Evolutionary conservation across 1,140 invertebrate species (phyloP), one percentile per base, ranked within the genome.

Genomic region (Procambarus virginalis): DNA sequence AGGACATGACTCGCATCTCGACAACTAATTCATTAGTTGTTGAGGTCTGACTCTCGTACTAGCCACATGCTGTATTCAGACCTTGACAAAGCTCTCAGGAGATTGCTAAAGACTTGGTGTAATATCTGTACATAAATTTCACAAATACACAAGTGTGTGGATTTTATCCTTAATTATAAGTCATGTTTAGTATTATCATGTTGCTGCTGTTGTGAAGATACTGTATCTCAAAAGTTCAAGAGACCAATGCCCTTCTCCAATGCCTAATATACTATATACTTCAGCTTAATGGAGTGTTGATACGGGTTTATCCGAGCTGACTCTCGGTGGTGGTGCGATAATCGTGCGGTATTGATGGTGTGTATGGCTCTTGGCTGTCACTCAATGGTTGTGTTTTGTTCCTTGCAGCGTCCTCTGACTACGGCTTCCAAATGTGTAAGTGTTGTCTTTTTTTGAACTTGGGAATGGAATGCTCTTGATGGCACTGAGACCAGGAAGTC

Each of bases 361-460:
- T 91, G 87, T 86, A 81, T 84, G 82, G 77, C 89, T 79, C 83
- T 81, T 85, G 89, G 82, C 83, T 85, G 82, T 90, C 68, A 90
- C 84, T 90, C 89, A 90, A 90, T 90, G 89, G 89, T 84, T 86
- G 86, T 90, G 83, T 92, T 90, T 92, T 89, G 88, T 92, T 90
- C 89, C 86, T 92, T 92, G 91, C 91, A 92, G 89, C 87, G 84
- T 92, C 88, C 86, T 92, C 91, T 89, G 91, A 92, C 88, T 92
- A 92, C 89, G 91, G 91, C 88, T 92, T 92, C 91, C 91, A 92
- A 90, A 92, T 92, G 91, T 92, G 91, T 92, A 90, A 92, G 91
- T 92, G 91, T 90, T 90, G 89, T 92, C 87, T 78, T 87, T 84
- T 84, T 86, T 92, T 83, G 81, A 84, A 89, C 87, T 89, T 89